Base-by-base conservation (phyloP, 1,140 invertebrate species). In the Diprion similis region DNA sequence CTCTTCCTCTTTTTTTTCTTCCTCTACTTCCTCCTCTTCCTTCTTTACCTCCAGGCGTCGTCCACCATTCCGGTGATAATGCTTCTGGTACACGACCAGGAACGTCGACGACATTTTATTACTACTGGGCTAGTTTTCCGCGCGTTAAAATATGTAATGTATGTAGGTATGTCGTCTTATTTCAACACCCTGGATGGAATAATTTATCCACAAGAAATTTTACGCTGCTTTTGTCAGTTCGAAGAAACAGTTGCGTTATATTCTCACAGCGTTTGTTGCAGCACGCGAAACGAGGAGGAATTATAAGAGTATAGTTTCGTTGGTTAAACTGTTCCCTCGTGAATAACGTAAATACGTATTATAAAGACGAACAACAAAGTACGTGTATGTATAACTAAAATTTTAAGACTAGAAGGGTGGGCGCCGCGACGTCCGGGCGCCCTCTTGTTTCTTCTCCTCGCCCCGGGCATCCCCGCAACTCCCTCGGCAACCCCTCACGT, bases 41-140 rank as follows among this genome's bases (percentile, higher is more conserved):
- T 11, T 70, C 73, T 71, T 64, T 78, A 37, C 24, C 24, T 37
- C 24, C 75, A 75, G 78, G 76, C 75, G 72, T 78, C 74, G 76
- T 78, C 59, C 76, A 37, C 78, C 76, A 84, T 85, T 85, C 80
- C 84, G 77, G 84, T 85, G 84, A 74, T 84, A 84, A 85, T 84
- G 80, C 69, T 73, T 66, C 78, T 78, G 66, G 66, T 72, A 37
- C 45, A 18, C 70, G 65, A 13, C 48, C 70, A 72, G 68, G 10
- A 70, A 18, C 18, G 47, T 69, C 46, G 59, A 15, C 17, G 17
- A 15, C 17, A 18, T 64, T 15, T 15, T 64, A 37, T 37, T 37
- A 37, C 24, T 37, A 1, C 6, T 6, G 24, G 24, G 24, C 24
- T 37, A 37, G 24, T 37, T 37, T 37, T 37, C 1, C 24, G 24